phyloP scores from a whole-genome alignment of 2,113 vertebrate species.

The Dromiciops gliroides region DNA sequence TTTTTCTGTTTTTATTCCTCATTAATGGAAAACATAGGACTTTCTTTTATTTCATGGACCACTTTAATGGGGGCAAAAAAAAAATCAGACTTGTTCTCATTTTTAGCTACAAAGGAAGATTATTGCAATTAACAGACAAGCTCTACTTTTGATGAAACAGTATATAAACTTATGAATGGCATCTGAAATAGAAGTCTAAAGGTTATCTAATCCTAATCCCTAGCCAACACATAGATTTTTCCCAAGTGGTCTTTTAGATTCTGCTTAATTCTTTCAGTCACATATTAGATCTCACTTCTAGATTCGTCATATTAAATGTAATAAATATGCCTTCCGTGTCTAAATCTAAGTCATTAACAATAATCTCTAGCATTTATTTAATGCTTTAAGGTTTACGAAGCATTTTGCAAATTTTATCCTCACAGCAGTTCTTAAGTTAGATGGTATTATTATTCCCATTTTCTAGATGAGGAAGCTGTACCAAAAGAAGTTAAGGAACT shows the following conservation, averaged over 20 bases:
- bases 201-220: background rate
- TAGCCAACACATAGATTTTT: background rate
- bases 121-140: background rate
- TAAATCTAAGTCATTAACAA: background rate
- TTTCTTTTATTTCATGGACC: background rate
- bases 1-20: background rate
- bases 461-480: background rate
- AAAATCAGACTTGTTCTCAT: background rate
- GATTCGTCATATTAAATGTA: background rate
- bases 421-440: background rate
- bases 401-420: background rate
- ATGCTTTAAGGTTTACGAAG: background rate
- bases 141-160: background rate
- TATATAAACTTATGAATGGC: background rate
- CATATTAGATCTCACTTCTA: background rate
- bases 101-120: background rate
- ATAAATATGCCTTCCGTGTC: background rate
- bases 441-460: background rate
- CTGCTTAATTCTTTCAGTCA: background rate
- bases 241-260: background rate
- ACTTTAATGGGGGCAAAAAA: background rate
- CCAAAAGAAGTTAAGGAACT: background rate
- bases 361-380: background rate
- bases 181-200: background rate
- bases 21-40: background rate